These are phyloP conservation scores for Zaprionus davidi DNA, from an alignment of 1,140 invertebrate species.

Conservation along the genomic window DNA sequence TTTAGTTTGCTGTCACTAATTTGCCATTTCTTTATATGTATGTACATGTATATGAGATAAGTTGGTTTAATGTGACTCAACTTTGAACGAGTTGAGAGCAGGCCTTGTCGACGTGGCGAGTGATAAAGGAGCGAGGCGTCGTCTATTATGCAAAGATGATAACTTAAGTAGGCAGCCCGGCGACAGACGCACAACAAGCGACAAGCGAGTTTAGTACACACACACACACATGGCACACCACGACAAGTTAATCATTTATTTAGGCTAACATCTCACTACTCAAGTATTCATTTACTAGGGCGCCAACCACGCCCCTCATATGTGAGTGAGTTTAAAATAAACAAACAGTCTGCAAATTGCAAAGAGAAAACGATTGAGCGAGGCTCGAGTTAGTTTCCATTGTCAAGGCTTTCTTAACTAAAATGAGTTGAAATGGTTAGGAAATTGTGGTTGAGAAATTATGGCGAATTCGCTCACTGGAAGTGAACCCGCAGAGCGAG, in stretches of 20 bases:
- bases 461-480: slow-evolving; percentile 17
- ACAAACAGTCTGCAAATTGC: background rate
- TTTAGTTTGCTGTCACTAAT: slow-evolving; percentile 3
- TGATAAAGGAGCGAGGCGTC: background rate
- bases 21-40: background rate
- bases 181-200: slow-evolving; percentile 52
- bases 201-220: background rate
- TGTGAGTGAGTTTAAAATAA: slow-evolving; percentile 25
- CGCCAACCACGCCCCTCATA: slow-evolving; percentile 26
- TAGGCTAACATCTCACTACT: slow-evolving; percentile 79
- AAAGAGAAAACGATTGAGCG: background rate
- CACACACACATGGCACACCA: slow-evolving; percentile 31
- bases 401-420: background rate
- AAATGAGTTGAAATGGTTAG: background rate
- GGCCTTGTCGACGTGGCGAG: slow-evolving; percentile 27
- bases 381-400: background rate
- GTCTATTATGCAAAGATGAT: slow-evolving; percentile 75
- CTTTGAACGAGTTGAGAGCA: slow-evolving; percentile 67
- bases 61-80: slow-evolving; percentile 63
- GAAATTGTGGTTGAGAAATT: slow-evolving; percentile 12
- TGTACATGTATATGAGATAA: background rate
- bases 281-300: slow-evolving; percentile 75
- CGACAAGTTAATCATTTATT: slow-evolving; percentile 82
- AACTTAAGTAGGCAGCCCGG: slow-evolving; percentile 75
- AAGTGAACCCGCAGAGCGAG: slow-evolving; percentile 1